phyloP scores from a whole-genome alignment of 2,113 vertebrate genomes.

The Hydrolagus affinis region DNA sequence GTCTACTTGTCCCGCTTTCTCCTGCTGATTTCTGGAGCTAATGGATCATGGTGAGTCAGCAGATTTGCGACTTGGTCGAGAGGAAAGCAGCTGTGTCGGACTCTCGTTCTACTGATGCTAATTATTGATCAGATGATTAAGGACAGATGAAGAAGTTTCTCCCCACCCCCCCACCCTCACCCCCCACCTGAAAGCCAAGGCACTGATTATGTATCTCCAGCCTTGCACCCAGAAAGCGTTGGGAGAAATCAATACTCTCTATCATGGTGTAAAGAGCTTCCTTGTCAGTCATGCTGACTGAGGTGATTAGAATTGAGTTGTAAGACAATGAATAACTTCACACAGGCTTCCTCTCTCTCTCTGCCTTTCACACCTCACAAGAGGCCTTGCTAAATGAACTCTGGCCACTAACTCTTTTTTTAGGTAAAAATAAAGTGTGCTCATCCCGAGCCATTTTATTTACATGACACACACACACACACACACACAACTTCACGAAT shows the following conservation, averaged over 20 bases:
- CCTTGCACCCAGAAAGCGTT: slow-evolving; percentile 67
- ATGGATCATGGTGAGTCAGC: slow-evolving; percentile 89
- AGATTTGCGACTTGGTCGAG: slow-evolving; percentile 70
- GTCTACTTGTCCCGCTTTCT: slow-evolving; percentile 45
- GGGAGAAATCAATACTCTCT: slow-evolving; percentile 91
- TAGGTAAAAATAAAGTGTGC: slow-evolving; percentile 36
- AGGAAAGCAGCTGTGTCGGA: slow-evolving; percentile 69
- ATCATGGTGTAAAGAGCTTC: slow-evolving; percentile 76
- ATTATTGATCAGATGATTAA: slow-evolving; percentile 96
- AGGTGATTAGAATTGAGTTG: slow-evolving; percentile 94
- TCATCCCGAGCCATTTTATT: slow-evolving; percentile 7
- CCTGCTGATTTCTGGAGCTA: slow-evolving; percentile 68
- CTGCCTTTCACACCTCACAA: slow-evolving; percentile 63
- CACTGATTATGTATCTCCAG: slow-evolving; percentile 79
- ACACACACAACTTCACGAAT: neutral
- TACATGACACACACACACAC: neutral
- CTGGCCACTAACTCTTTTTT: slow-evolving; percentile 59
- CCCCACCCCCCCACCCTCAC: too few relatives aligned
- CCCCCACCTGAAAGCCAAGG: slow-evolving; percentile 74
- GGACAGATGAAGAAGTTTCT: slow-evolving; percentile 84
- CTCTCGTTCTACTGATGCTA: slow-evolving; percentile 68
- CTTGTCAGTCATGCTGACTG: slow-evolving; percentile 83
- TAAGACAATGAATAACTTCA: slow-evolving; percentile 86
- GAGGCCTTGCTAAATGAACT: slow-evolving; percentile 80
- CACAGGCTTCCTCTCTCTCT: slow-evolving; percentile 64